Evolutionary conservation across 1,140 invertebrate species (phyloP).

Genomic region (Cardiocondyla obscurior): DNA sequence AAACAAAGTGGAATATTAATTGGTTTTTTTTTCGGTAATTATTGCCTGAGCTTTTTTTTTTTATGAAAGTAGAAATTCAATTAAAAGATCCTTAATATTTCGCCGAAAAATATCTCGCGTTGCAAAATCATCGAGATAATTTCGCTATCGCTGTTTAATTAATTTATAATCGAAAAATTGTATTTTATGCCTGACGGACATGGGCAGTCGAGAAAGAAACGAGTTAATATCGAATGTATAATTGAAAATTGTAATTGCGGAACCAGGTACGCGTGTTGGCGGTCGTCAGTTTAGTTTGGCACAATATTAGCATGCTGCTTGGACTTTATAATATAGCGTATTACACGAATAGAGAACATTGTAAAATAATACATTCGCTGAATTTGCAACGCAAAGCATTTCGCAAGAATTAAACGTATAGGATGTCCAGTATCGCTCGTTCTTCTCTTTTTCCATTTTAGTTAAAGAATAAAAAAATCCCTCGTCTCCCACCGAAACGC

Average conservation of each 20-base stretch:
- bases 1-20: conserved; percentile 4
- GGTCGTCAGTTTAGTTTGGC: conserved; percentile 56
- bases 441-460: background rate
- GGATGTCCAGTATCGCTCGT: background rate
- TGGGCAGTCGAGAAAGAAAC: conserved; percentile 18
- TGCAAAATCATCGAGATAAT: conserved; percentile 44
- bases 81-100: background rate
- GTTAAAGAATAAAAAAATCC: conserved; percentile 19
- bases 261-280: conserved; percentile 24
- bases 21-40: background rate
- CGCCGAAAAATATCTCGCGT: conserved; percentile 19
- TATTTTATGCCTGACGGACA: background rate
- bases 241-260: conserved; percentile 15
- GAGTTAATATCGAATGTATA: conserved; percentile 23
- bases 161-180: background rate
- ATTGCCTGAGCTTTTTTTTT: background rate
- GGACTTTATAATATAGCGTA: background rate
- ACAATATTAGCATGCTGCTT: conserved; percentile 43
- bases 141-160: too few species aligned
- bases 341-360: too few species aligned
- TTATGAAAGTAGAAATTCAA: conserved; percentile 11
- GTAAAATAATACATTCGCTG: conserved; percentile 15
- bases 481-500: conserved; percentile 27
- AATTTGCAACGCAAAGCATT: conserved; percentile 49
- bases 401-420: background rate